Evolutionary conservation across 1,140 invertebrate species (phyloP).

Genomic region (Monomorium pharaonis): DNA sequence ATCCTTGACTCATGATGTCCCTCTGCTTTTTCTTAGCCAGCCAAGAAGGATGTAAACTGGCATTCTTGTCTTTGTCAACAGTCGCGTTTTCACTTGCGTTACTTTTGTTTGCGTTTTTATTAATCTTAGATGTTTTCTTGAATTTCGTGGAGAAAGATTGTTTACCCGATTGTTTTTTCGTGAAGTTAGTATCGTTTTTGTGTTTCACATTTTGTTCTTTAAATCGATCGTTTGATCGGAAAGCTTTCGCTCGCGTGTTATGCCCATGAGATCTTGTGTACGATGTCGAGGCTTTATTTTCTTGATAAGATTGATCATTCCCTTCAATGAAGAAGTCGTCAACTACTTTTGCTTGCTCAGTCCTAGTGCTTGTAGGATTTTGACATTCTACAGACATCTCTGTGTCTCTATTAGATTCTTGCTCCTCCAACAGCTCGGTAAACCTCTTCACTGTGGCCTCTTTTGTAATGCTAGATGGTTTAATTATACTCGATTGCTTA

Average conservation of each 20-base stretch:
- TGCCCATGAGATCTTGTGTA: background rate
- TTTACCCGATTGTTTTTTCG: background rate
- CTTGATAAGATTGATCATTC: constrained; percentile 69
- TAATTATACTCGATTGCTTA: constrained; percentile 29
- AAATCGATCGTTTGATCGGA: background rate
- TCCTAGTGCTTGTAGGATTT: background rate
- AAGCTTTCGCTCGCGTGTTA: background rate
- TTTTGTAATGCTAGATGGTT: constrained; percentile 62
- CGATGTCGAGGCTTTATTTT: background rate
- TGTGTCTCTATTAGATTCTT: constrained; percentile 6
- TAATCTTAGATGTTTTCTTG: background rate
- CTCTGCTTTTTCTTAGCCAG: constrained; percentile 81
- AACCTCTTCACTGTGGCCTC: constrained; percentile 77
- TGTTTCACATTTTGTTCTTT: background rate
- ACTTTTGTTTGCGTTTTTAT: background rate
- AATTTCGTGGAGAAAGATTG: background rate
- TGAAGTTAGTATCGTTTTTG: background rate
- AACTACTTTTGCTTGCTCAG: constrained; percentile 64
- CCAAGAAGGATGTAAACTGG: constrained; percentile 84
- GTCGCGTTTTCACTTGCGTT: background rate
- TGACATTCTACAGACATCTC: background rate
- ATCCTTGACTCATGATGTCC: constrained; percentile 76
- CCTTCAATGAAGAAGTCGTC: constrained; percentile 78
- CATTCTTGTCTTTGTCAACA: constrained; percentile 14
- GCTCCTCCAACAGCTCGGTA: constrained; percentile 70